Percentiles rank a stretch among this genome's conserved stretches.
Conservation (phyloP, 2,888 invertebrate genomes). For the Leucania comma region DNA sequence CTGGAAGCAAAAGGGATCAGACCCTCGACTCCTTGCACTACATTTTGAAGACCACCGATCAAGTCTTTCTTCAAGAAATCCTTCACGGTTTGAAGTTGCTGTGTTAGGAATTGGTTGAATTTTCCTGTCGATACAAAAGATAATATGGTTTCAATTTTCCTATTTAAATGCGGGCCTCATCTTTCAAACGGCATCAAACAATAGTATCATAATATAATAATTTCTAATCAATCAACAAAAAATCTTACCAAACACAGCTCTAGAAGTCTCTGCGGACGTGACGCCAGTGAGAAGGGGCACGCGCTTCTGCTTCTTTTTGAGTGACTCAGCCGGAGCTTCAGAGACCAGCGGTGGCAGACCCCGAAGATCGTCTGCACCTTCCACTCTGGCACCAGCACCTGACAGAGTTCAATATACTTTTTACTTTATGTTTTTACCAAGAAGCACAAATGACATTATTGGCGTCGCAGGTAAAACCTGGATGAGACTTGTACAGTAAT, state of each 20-base stretch:
- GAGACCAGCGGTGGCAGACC: slow-evolving; percentile 92
- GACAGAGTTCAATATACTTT: neutral
- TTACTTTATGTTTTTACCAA: neutral
- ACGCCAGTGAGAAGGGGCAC: slow-evolving; percentile 94
- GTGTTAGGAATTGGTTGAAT: slow-evolving; percentile 80
- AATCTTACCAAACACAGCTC: slow-evolving; percentile 89
- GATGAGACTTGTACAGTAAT: too few relatives aligned
- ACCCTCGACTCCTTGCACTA: slow-evolving; percentile 78
- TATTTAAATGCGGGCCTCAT: neutral
- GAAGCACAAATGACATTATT: too few relatives aligned
- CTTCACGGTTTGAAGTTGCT: slow-evolving; percentile 75
- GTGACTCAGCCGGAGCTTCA: slow-evolving; percentile 91
- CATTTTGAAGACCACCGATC: slow-evolving; percentile 80
- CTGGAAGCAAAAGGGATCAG: slow-evolving; percentile 74
- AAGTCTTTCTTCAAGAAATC: slow-evolving; percentile 86
- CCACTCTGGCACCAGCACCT: slow-evolving; percentile 93
- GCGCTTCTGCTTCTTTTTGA: slow-evolving; percentile 89
- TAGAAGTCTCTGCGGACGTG: slow-evolving; percentile 93
- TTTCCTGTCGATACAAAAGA: slow-evolving; percentile 74
- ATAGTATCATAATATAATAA: neutral
- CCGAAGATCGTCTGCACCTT: slow-evolving; percentile 92
- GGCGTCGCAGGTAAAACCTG: too few relatives aligned
- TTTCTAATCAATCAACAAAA: neutral
- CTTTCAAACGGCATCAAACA: neutral
- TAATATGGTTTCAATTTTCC: neutral